Conservation (phyloP, 2,888 invertebrate genomes). For the Schizaphis graminum region DNA sequence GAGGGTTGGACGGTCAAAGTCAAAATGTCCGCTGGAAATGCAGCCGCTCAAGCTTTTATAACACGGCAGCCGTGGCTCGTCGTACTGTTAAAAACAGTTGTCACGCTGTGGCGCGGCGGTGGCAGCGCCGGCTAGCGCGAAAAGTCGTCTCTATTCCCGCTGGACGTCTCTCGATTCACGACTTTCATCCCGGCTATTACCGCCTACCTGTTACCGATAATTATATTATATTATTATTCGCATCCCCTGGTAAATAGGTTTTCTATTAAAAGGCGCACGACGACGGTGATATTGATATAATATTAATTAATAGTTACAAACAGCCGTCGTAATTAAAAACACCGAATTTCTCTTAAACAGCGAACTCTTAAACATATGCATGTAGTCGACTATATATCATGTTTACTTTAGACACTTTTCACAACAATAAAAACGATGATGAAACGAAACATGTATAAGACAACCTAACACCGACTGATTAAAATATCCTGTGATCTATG, state of each 20-base stretch:
- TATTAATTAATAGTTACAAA: not conserved
- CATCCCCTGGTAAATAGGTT: not conserved
- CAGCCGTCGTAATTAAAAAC: not conserved
- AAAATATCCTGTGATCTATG: not conserved
- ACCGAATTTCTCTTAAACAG: not conserved
- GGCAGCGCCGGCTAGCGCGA: not conserved
- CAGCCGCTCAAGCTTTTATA: not conserved
- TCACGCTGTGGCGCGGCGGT: not conserved
- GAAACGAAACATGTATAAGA: not conserved
- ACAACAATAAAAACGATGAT: not conserved
- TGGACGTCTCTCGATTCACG: not conserved
- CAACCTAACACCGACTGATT: not conserved
- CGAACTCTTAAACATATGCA: no score
- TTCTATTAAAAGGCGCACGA: not conserved
- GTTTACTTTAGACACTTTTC: not conserved
- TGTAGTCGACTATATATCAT: no score
- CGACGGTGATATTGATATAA: not conserved
- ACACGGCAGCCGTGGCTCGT: not conserved
- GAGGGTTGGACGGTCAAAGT: not conserved
- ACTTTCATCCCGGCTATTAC: not conserved
- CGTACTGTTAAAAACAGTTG: not conserved
- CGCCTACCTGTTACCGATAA: not conserved
- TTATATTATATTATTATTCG: not conserved
- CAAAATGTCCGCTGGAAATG: not conserved
- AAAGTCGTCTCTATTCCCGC: not conserved